Base-by-base conservation (phyloP, 2,888 invertebrate species). In the Lordiphosa fenestrarum region DNA sequence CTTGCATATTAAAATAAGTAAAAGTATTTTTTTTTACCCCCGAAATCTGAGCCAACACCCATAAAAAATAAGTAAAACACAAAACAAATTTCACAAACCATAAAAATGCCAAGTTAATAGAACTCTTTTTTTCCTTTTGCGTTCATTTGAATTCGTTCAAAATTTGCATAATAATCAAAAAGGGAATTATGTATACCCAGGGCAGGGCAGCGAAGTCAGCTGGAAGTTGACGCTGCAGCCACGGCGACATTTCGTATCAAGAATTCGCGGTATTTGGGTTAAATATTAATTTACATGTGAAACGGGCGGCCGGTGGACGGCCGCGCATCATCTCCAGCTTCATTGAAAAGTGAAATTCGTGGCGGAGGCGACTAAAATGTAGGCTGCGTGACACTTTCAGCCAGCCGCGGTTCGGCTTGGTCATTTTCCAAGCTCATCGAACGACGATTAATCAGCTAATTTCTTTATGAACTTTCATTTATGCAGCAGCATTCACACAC, bases 201-300 rank as follows among this genome's bases (percentile, higher is more conserved):
- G 53, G 33, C 25, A 33, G 47, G 53, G 33, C 25, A 25, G 47
- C 6, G 21, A 39, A 59, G 25, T 42, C 57, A 44, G 54, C 51
- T 54, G 37, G 19, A 39, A 48, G 30, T 54, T 58, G 67, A 67
- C 53, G 19, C 25, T 36, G 47, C 61, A 62, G 59, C 55, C 44
- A 55, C 53, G 56, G 52, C 61, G 67, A 50, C 47, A 66, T 69
- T 65, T 73, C 70, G 65, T 68, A 71, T 55, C 73, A 85, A 86
- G 71, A 77, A 87, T 85, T 84, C 73, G 59, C 71, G 86, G 85
- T 78, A 87, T 87, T 87, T 86, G 67, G 87, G 87, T 87, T 84
- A 86, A 78, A 86, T 73, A 75, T 70, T 78, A 84, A 87, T 87
- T 86, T 86, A 78, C 84, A 87, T 86, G 72, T 81, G 75, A 80